phyloP scores from a whole-genome alignment of 1,140 invertebrate species.

The Cotesia typhae region DNA sequence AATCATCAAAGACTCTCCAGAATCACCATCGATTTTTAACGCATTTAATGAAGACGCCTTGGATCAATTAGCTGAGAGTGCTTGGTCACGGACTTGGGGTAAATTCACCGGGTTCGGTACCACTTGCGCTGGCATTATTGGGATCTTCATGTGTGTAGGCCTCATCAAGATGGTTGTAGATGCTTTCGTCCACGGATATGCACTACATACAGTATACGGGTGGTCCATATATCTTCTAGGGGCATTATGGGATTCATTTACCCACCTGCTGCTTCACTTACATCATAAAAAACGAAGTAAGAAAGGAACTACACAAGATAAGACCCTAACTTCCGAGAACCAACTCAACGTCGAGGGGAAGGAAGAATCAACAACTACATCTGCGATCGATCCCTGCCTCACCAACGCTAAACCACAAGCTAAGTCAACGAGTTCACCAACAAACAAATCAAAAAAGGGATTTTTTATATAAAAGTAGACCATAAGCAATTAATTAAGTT shows the following conservation, averaged over 20 bases:
- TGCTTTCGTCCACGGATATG: constrained; percentile 26
- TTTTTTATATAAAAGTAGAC: too few relatives aligned
- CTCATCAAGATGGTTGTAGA: constrained; percentile 31
- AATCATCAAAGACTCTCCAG: neutral
- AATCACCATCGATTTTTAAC: neutral
- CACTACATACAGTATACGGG: constrained; percentile 35
- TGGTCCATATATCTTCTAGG: constrained; percentile 34
- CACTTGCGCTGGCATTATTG: constrained; percentile 33
- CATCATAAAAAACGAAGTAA: neutral
- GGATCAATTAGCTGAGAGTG: neutral
- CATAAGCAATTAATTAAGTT: too few relatives aligned
- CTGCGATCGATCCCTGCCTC: too few relatives aligned
- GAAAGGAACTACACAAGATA: too few relatives aligned
- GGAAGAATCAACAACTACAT: too few relatives aligned
- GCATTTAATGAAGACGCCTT: neutral
- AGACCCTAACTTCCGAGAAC: too few relatives aligned
- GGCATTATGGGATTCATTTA: constrained; percentile 32
- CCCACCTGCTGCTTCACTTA: constrained; percentile 19
- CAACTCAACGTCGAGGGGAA: too few relatives aligned
- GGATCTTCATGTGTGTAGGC: constrained; percentile 19
- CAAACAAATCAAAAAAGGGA: too few relatives aligned
- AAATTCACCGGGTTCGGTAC: constrained; percentile 31
- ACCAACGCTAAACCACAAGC: too few relatives aligned
- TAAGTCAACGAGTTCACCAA: too few relatives aligned
- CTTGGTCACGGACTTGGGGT: constrained; percentile 36